These are phyloP conservation scores for Otis tarda DNA, from an alignment of 2,113 vertebrate genomes.

Conservation along the genomic window DNA sequence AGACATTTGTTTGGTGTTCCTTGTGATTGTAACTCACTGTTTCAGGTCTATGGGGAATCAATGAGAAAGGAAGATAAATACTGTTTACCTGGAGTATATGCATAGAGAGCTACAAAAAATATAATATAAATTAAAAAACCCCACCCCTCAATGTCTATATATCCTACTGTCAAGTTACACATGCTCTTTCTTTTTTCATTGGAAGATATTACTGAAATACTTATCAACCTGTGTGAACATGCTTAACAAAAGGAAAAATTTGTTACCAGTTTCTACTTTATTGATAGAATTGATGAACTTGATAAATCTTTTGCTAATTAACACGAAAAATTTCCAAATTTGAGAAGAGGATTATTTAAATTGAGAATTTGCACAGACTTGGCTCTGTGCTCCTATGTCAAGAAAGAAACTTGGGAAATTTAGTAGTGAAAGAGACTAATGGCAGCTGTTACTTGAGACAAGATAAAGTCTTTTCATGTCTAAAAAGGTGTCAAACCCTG, in stretches of 20 bases:
- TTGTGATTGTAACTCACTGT: background rate
- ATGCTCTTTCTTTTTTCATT: background rate
- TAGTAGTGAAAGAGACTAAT: background rate
- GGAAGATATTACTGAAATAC: background rate
- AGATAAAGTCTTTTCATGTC: conserved; percentile 82
- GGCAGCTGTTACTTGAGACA: conserved; percentile 57
- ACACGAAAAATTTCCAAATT: background rate
- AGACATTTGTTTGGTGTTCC: background rate
- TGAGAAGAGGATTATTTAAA: background rate
- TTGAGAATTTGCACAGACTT: background rate
- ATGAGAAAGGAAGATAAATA: background rate
- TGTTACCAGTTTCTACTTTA: background rate
- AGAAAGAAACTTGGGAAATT: background rate
- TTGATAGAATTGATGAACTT: background rate
- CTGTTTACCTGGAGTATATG: background rate
- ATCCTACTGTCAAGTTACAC: background rate
- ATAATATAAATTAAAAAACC: background rate
- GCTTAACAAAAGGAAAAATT: background rate
- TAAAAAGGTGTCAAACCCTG: conserved; percentile 78
- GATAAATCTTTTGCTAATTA: background rate
- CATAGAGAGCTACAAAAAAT: background rate
- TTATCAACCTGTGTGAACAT: accelerated
- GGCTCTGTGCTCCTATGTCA: background rate
- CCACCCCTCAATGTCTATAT: accelerated
- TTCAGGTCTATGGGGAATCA: background rate